A percentile compares a stretch with the other conserved stretches of the same genome.
Evolutionary conservation across 2,888 invertebrate species (phyloP).

Genomic region (Diaprepes abbreviatus): DNA sequence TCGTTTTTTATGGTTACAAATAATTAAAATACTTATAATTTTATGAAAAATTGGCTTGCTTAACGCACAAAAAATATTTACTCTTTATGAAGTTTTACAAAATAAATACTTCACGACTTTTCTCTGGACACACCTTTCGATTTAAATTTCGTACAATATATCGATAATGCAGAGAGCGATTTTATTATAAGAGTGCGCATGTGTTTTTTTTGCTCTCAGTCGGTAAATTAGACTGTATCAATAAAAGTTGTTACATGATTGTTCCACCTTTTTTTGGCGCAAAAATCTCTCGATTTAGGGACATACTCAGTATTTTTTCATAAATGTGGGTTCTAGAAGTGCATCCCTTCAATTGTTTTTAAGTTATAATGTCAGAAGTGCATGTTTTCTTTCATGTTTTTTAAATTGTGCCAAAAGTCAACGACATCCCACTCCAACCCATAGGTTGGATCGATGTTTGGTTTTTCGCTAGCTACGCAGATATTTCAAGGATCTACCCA

Average conservation of each 20-base stretch:
- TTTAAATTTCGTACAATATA: background rate
- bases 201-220: background rate
- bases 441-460: slow-evolving; percentile 78
- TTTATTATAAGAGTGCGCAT: background rate
- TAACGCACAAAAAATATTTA: too few species aligned
- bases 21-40: too few species aligned
- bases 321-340: slow-evolving; percentile 3
- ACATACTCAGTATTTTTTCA: background rate
- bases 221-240: slow-evolving; percentile 16
- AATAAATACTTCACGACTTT: too few species aligned
- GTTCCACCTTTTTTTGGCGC: background rate
- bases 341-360: background rate
- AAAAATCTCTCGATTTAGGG: background rate
- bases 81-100: too few species aligned
- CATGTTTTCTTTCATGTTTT: slow-evolving; percentile 48
- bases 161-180: background rate
- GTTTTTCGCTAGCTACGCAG: slow-evolving; percentile 76
- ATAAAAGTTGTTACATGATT: slow-evolving; percentile 13
- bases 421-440: slow-evolving; percentile 61
- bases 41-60: too few species aligned
- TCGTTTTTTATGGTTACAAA: too few species aligned
- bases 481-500: slow-evolving; percentile 78
- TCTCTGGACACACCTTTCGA: too few species aligned
- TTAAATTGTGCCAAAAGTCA: slow-evolving; percentile 48
- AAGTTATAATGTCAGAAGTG: background rate